Evolutionary conservation across 2,797 vertebrate species (phyloP), one percentile per base, ranked within the genome.

Genomic region (Lacerta viridis): DNA sequence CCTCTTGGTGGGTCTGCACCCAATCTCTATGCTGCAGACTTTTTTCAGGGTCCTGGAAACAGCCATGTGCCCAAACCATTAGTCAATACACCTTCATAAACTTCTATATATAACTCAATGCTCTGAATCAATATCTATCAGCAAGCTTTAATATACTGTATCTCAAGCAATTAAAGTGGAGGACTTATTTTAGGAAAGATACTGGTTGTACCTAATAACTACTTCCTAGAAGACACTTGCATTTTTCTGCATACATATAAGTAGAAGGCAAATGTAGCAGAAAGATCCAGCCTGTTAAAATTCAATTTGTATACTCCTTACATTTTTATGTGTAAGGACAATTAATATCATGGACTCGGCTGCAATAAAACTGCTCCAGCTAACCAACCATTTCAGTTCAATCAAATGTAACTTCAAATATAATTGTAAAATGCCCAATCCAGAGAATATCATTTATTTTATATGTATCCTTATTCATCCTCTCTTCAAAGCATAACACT

Each of bases 311-410:
- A 79, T 86, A 89, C 33, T 85, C 88, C 90, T 95, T 93, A 95
- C 93, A 93, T 94, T 97, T 94, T 96, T 96, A 96, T 93, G 92
- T 96, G 94, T 96, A 96, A 95, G 90, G 95, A 95, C 95, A 96
- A 96, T 96, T 97, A 97, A 96, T 93, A 93, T 89, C 78, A 88
- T 88, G 90, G 85, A 92, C 91, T 86, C 91, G 93, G 93, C 75
- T 94, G 89, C 95, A 96, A 95, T 66, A 92, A 96, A 97, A 97
- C 96, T 97, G 92, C 90, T 96, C 95, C 92, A 94, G 93, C 95
- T 96, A 97, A 97, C 96, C 96, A 97, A 96, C 96, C 96, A 95
- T 96, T 93, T 86, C 95, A 96, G 92, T 61, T 91, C 93, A 97
- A 95, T 97, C 95, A 96, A 96, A 95, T 88, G 83, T 92, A 88